Conservation (phyloP, 2,888 invertebrate genomes). For the Branchellion lobata region DNA sequence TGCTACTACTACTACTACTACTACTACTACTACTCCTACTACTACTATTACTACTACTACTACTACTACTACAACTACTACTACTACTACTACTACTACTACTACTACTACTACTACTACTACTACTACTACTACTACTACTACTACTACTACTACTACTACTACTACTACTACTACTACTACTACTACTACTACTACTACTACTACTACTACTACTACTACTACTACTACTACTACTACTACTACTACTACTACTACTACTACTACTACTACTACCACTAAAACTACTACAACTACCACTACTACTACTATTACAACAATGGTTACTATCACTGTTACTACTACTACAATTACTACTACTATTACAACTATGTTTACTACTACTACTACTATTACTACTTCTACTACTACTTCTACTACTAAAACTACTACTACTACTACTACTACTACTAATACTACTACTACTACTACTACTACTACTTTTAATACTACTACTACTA, state of each 20-base stretch:
- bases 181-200: constrained; percentile 18
- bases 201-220: constrained; percentile 22
- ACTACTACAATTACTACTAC: constrained; percentile 18
- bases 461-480: constrained; percentile 18
- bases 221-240: constrained; percentile 21
- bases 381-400: constrained; percentile 21
- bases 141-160: constrained; percentile 18
- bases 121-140: constrained; percentile 21
- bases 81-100: constrained; percentile 22
- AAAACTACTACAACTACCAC: constrained; percentile 25
- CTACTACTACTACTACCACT: constrained; percentile 36
- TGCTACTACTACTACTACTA: constrained; percentile 15
- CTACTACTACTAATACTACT: constrained; percentile 13
- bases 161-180: constrained; percentile 21
- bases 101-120: constrained; percentile 22
- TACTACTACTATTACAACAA: constrained; percentile 14
- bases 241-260: constrained; percentile 21
- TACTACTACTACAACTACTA: constrained; percentile 18
- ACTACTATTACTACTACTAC: constrained; percentile 21
- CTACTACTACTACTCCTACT: constrained; percentile 17
- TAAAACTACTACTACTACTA: constrained; percentile 14
- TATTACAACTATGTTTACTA: constrained; percentile 6
- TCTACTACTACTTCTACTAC: constrained; percentile 12
- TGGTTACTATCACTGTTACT: constrained; percentile 4
- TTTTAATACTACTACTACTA: constrained; percentile 6